Evolutionary conservation across 2,113 vertebrate genomes (phyloP), one percentile per base, ranked within the genome.

Genomic region (Cinclus mexicanus): DNA sequence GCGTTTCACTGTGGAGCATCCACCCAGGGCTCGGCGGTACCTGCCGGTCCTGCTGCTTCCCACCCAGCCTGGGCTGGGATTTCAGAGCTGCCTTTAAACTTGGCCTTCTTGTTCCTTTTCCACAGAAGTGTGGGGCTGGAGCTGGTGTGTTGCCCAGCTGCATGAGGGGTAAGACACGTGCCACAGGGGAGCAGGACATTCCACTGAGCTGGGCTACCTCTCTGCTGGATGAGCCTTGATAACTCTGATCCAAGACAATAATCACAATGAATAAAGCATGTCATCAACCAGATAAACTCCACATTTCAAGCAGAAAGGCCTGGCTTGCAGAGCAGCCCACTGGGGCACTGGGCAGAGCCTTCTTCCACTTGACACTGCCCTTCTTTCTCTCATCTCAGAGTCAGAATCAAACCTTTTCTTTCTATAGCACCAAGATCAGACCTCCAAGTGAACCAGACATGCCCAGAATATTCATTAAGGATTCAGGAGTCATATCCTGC

Each of bases 1-100:
- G 37, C 2, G 0, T 47, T 90, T 63, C 39, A 60, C 35, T 35
- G 6, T 0, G 0, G 3, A 92, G 83, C 68, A 72, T 37, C 67
- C 57, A 70, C 46, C 49, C 84, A 52, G 65, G 0, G 23, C 68
- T 63, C 23, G 0, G 29, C 1, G 6, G 49, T 75, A 86, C 76
- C 92, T 81, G 70, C 61, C 4, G 41, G 61, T 37, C 42, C 75
- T 52, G 57, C 59, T 61, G 70, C 78, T 52, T 79, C 46, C 50
- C 46, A 33, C n/a, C n/a, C 59, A 16, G 18, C 63, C 70, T 0
- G 1, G 31, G 10, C 59, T 65, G 52, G 56, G 61, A 53, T 31
- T 83, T 47, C 70, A 64, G 55, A 72, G 57, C 90, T 79, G 55
- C 67, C 57, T 33, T 67, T 33, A 53, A 14, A 57, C 42, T 31